Percentiles rank a stretch among this genome's conserved stretches.
phyloP scores from a whole-genome alignment of 2,797 vertebrate species.

The Lindbergichthys nudifrons region DNA sequence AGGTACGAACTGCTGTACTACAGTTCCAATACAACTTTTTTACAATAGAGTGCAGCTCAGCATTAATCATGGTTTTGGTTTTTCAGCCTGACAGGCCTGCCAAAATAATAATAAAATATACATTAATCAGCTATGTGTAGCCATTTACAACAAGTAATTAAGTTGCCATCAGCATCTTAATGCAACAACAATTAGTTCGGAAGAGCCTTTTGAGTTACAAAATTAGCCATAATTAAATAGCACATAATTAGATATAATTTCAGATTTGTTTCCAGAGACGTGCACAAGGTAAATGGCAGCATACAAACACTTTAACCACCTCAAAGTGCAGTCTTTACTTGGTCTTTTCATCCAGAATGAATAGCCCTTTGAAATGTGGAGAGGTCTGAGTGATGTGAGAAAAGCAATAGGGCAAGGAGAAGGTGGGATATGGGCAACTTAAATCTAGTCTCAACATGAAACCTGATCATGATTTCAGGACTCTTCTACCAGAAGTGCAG shows the following conservation, averaged over 20 bases:
- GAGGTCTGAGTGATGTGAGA: constrained; percentile 46
- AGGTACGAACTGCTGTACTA: not conserved
- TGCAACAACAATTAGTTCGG: constrained; percentile 28
- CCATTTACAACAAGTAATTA: constrained; percentile 45
- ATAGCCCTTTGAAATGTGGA: constrained; percentile 32
- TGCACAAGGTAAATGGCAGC: constrained; percentile 34
- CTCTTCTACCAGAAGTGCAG: constrained; percentile 61
- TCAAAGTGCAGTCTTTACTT: constrained; percentile 14
- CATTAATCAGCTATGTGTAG: constrained; percentile 24
- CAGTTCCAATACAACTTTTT: not conserved
- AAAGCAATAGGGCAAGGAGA: constrained; percentile 26
- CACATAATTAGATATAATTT: constrained; percentile 35
- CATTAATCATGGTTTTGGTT: constrained; percentile 21
- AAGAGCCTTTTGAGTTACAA: constrained; percentile 46
- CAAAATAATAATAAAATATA: constrained; percentile 14
- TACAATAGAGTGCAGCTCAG: not conserved
- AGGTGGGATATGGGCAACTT: constrained; percentile 33
- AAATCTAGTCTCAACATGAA: constrained; percentile 71
- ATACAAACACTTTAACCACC: constrained; percentile 8
- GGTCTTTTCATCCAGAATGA: constrained; percentile 42
- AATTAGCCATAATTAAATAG: constrained; percentile 56
- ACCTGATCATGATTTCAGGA: constrained; percentile 73
- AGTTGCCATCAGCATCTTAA: constrained; percentile 37
- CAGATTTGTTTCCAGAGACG: constrained; percentile 17
- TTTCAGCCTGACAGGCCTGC: constrained; percentile 3